Conservation (phyloP, 2,113 vertebrate species). For the Octodon degus region DNA sequence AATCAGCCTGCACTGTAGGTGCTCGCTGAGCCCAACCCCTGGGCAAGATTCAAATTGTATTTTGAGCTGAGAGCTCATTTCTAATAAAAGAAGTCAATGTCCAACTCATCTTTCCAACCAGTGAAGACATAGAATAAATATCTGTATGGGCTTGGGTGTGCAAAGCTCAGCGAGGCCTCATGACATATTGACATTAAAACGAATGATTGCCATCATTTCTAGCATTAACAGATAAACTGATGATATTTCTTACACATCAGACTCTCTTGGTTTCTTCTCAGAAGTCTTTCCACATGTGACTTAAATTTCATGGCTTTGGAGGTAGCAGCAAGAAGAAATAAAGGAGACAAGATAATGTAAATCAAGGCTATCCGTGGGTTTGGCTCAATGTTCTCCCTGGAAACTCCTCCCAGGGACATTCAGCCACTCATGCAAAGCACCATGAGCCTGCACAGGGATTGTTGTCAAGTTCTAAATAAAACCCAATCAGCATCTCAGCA, state of each 20-base stretch:
- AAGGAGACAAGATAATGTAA: background rate
- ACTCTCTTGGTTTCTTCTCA: background rate
- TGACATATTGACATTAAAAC: background rate
- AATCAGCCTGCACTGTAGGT: background rate
- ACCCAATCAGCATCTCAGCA: background rate
- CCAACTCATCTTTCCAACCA: background rate
- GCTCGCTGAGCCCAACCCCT: background rate
- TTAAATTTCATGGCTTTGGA: background rate
- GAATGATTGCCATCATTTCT: background rate
- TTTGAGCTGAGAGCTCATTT: constrained; percentile 18
- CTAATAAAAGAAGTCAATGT: background rate
- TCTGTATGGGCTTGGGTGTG: background rate
- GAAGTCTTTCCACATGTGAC: background rate
- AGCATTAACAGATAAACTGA: background rate
- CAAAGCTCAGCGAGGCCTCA: background rate
- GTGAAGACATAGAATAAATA: background rate
- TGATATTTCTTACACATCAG: background rate
- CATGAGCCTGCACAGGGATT: background rate
- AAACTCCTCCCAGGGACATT: background rate
- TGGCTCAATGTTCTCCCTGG: background rate
- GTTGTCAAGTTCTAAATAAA: background rate
- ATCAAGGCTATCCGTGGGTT: background rate
- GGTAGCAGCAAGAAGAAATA: background rate
- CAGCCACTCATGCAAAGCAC: background rate
- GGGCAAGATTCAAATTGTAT: background rate